phyloP scores from a whole-genome alignment of 2,113 vertebrate species.

The Odontesthes bonariensis region DNA sequence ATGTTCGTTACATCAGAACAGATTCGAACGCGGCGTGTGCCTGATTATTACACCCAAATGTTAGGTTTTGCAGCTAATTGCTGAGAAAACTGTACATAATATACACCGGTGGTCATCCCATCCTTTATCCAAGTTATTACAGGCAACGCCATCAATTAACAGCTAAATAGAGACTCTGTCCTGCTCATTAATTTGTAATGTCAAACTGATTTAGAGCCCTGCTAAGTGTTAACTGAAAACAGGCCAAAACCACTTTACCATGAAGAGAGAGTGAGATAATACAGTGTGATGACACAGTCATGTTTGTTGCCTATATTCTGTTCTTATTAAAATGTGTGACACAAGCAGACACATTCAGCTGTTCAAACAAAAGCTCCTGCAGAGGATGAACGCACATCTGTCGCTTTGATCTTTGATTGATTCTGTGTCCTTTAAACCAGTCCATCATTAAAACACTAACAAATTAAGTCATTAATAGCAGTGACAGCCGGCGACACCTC shows the following conservation, averaged over 20 bases:
- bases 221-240: conserved; percentile 6
- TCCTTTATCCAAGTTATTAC: not conserved
- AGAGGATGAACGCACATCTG: conserved; percentile 21
- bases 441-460: conserved; percentile 57
- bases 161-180: conserved; percentile 2
- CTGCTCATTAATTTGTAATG: not conserved
- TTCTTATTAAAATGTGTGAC: not conserved
- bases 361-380: not conserved
- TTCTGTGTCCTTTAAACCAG: conserved; percentile 65
- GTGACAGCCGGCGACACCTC: conserved; percentile 48
- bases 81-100: not conserved
- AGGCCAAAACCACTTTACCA: not conserved
- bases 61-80: not conserved
- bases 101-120: not conserved
- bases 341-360: not conserved
- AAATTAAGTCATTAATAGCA: conserved; percentile 69
- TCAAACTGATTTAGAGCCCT: conserved; percentile 2
- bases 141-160: not conserved
- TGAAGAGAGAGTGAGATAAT: not conserved
- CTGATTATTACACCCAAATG: not conserved
- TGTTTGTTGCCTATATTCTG: not conserved
- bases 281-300: not conserved
- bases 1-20: no score
- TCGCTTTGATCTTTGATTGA: conserved; percentile 60
- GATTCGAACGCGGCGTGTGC: no score